Percentiles rank a stretch among this genome's conserved stretches.
Conservation (phyloP, 2,797 vertebrate genomes). For the Aplochiton taeniatus region DNA sequence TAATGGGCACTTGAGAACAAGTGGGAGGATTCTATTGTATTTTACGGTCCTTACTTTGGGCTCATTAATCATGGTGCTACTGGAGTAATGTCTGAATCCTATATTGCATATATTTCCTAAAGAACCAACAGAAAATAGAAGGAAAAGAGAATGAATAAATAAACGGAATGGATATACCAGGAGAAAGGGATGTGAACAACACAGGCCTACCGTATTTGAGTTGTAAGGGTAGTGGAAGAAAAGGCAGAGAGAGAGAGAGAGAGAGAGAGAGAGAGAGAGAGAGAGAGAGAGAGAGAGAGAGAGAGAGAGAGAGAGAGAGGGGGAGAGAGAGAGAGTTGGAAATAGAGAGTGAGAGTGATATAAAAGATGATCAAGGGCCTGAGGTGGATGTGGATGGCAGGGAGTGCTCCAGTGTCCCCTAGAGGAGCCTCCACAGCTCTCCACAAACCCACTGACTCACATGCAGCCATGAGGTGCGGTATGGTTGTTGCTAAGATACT, state of each 20-base stretch:
- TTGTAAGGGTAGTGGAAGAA: not conserved
- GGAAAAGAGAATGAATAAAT: no score
- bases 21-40: constrained; percentile 14
- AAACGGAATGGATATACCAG: no score
- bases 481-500: constrained; percentile 52
- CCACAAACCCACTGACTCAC: constrained; percentile 12
- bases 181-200: no score
- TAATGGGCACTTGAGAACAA: constrained; percentile 8
- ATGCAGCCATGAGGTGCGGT: constrained; percentile 9
- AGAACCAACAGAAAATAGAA: no score
- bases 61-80: no score
- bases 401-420: constrained; percentile 1
- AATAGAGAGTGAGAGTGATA: not conserved
- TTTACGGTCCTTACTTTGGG: constrained; percentile 20
- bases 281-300: not conserved
- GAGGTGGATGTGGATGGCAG: constrained; percentile 2
- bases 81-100: no score
- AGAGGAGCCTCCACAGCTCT: constrained; percentile 14
- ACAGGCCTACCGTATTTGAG: no score
- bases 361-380: not conserved
- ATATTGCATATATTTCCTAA: no score
- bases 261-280: not conserved
- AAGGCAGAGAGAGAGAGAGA: not conserved
- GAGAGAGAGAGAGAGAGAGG: not conserved
- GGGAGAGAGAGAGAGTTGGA: not conserved